Evolutionary conservation across 1,140 invertebrate species (phyloP).

Genomic region (Drosophila ironensis): DNA sequence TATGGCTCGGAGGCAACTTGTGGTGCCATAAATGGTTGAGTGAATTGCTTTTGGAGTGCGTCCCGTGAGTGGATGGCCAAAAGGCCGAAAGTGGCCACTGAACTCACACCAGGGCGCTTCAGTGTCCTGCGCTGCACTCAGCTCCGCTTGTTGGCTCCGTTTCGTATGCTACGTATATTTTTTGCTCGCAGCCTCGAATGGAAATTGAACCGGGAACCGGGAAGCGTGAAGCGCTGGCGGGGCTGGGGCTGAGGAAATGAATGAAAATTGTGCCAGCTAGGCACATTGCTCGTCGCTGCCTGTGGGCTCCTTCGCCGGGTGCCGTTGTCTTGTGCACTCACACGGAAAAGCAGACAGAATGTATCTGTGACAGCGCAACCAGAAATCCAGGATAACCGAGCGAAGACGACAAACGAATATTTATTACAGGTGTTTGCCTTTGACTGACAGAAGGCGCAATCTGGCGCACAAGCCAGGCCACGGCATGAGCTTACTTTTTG

Average conservation of each 20-base stretch:
- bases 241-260: constrained; percentile 19
- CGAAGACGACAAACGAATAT: constrained; percentile 76
- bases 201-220: constrained; percentile 36
- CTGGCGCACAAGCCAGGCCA: constrained; percentile 5
- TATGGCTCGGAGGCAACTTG: constrained; percentile 48
- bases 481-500: constrained; percentile 11
- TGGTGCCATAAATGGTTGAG: constrained; percentile 57
- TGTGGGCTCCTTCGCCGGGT: neutral
- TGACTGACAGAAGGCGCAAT: constrained; percentile 69
- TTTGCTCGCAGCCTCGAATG: constrained; percentile 16
- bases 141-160: constrained; percentile 35
- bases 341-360: constrained; percentile 74
- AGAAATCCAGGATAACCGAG: constrained; percentile 67
- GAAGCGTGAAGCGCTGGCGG: neutral
- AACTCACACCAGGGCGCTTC: constrained; percentile 25
- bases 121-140: constrained; percentile 42
- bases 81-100: constrained; percentile 42
- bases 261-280: constrained; percentile 56
- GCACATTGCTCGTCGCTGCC: constrained; percentile 41
- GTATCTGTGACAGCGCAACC: constrained; percentile 66
- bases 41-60: constrained; percentile 38
- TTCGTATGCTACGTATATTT: neutral
- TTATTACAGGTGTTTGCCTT: constrained; percentile 79
- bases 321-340: constrained; percentile 54
- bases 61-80: neutral